Evolutionary conservation across 2,888 invertebrate species (phyloP).

Genomic region (Dasysyrphus tricinctus): DNA sequence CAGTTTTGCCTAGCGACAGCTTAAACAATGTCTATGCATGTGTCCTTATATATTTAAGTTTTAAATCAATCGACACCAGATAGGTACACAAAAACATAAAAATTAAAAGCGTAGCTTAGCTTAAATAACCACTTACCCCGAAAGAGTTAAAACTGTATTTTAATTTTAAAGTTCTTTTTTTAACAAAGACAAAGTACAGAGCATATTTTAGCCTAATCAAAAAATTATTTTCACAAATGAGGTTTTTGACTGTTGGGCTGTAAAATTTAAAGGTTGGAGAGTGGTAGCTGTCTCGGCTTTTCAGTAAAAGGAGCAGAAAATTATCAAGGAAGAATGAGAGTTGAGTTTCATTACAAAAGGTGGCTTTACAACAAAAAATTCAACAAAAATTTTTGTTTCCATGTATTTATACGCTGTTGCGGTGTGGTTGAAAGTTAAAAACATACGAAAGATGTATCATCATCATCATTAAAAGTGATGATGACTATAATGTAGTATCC

Average conservation of each 20-base stretch:
- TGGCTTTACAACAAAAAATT: too few species aligned
- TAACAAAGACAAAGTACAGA: too few species aligned
- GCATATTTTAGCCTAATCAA: too few species aligned
- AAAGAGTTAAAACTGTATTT: too few species aligned
- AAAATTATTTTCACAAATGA: background rate
- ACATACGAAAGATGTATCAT: conserved; percentile 57
- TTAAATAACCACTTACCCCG: too few species aligned
- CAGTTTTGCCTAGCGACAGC: too few species aligned
- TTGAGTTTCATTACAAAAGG: conserved; percentile 27
- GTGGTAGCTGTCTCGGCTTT: background rate
- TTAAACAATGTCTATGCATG: too few species aligned
- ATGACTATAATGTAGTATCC: conserved; percentile 61
- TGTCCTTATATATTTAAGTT: too few species aligned
- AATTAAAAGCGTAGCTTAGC: too few species aligned
- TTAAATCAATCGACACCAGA: too few species aligned
- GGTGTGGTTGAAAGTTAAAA: conserved; percentile 39
- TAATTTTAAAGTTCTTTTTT: too few species aligned
- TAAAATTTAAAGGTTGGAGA: background rate
- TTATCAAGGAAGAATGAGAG: conserved; percentile 15
- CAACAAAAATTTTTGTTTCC: conserved; percentile 41
- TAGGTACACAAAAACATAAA: too few species aligned
- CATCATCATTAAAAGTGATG: conserved; percentile 65
- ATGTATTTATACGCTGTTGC: conserved; percentile 17
- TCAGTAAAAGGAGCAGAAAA: background rate
- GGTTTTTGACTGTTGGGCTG: background rate